phyloP scores from a whole-genome alignment of 1,140 invertebrate species.

The Cyrtorhinus lividipennis region DNA sequence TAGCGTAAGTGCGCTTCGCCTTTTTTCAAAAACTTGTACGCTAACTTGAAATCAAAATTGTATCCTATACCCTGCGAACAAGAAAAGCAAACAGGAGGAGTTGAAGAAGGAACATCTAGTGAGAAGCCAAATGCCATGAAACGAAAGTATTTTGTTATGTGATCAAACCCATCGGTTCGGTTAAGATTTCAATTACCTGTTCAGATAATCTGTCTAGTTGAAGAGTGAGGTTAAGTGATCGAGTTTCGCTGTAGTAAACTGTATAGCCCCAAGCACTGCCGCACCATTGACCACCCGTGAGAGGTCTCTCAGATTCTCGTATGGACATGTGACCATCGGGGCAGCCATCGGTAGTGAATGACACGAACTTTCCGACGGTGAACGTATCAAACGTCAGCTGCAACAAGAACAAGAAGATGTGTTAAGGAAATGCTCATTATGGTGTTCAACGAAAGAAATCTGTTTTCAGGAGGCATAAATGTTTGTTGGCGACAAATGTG shows the following conservation, averaged over 20 bases:
- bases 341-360: slow-evolving; percentile 63
- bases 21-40: slow-evolving; percentile 61
- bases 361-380: slow-evolving; percentile 68
- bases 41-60: slow-evolving; percentile 68
- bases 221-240: slow-evolving; percentile 58
- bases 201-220: slow-evolving; percentile 51
- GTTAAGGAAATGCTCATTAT: too few species aligned
- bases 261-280: slow-evolving; percentile 70
- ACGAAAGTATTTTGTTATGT: too few species aligned
- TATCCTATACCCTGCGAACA: slow-evolving; percentile 50
- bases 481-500: too few species aligned
- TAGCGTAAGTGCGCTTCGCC: slow-evolving; percentile 59
- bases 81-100: slow-evolving; percentile 10
- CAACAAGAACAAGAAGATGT: slow-evolving; percentile 18
- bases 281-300: slow-evolving; percentile 66
- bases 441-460: too few species aligned
- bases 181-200: slow-evolving; percentile 51
- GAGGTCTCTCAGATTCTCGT: slow-evolving; percentile 49
- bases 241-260: slow-evolving; percentile 69
- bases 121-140: too few species aligned
- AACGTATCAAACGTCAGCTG: slow-evolving; percentile 78
- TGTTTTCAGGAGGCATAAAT: too few species aligned
- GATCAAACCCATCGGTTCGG: too few species aligned
- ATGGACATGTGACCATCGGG: slow-evolving; percentile 68
- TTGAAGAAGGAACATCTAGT: slow-evolving; percentile 16